phyloP scores from a whole-genome alignment of 2,797 vertebrate species.

The Sitta carolinensis region DNA sequence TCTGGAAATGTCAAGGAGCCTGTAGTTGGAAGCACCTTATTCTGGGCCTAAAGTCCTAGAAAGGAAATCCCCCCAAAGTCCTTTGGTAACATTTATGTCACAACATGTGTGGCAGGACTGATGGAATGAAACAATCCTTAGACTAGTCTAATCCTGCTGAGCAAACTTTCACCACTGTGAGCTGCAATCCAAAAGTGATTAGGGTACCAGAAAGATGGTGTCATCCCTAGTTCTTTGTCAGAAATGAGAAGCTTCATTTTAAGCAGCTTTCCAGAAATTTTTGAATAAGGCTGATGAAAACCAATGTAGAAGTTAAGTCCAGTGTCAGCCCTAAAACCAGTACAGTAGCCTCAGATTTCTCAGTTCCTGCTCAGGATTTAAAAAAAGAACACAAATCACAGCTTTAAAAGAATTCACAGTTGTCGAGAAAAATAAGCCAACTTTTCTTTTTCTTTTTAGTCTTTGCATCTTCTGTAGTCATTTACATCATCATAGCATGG shows the following conservation, averaged over 20 bases:
- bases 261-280: background rate
- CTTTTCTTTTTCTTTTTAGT: background rate
- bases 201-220: background rate
- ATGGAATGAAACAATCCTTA: background rate
- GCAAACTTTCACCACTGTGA: background rate
- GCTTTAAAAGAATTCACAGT: background rate
- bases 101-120: background rate
- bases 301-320: background rate
- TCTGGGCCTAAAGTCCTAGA: background rate
- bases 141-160: background rate
- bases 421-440: background rate
- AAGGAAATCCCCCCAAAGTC: background rate
- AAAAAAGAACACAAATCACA: background rate
- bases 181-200: constrained; percentile 1
- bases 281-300: background rate
- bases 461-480: background rate
- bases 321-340: background rate
- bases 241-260: background rate
- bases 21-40: background rate
- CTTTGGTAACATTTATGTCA: background rate
- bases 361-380: background rate
- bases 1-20: background rate
- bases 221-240: background rate
- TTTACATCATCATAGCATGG: background rate
- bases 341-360: background rate